Conservation (phyloP, 1,140 invertebrate species). For the Rhyzopertha dominica region DNA sequence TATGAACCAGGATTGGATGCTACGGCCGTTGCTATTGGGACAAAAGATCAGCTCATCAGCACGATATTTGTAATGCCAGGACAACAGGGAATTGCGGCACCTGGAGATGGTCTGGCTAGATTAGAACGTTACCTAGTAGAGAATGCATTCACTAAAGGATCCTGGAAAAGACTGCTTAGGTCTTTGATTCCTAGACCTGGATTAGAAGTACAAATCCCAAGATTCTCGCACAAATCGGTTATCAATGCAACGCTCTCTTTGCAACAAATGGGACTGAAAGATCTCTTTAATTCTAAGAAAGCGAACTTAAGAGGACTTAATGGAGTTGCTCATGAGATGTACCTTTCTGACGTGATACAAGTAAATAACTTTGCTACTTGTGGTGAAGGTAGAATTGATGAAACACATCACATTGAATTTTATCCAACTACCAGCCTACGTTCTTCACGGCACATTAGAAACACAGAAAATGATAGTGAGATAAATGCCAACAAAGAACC, state of each 20-base stretch:
- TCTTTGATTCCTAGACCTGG: conserved; percentile 65
- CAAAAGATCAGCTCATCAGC: conserved; percentile 63
- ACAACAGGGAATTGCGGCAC: conserved; percentile 54
- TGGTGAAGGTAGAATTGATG: conserved; percentile 64
- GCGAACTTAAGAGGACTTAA: conserved; percentile 77
- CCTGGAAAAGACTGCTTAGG: conserved; percentile 68
- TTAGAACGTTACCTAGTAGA: conserved; percentile 65
- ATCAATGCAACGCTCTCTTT: conserved; percentile 72
- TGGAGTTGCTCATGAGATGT: conserved; percentile 66
- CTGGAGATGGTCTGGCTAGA: conserved; percentile 67
- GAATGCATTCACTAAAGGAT: conserved; percentile 58
- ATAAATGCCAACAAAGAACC: conserved; percentile 43
- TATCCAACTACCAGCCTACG: conserved; percentile 73
- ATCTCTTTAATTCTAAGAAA: conserved; percentile 64
- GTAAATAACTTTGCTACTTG: conserved; percentile 73
- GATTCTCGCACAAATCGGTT: conserved; percentile 74
- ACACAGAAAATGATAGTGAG: too few relatives aligned
- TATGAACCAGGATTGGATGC: conserved; percentile 78
- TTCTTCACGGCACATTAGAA: too few relatives aligned
- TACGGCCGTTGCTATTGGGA: conserved; percentile 69
- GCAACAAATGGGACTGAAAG: conserved; percentile 72
- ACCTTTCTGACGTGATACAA: conserved; percentile 75
- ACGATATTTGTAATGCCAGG: conserved; percentile 72
- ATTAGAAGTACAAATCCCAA: conserved; percentile 73
- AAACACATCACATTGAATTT: conserved; percentile 71